Base-by-base conservation (phyloP, 92 coral and sea anemone genomes). In the Pocillopora grandis region DNA sequence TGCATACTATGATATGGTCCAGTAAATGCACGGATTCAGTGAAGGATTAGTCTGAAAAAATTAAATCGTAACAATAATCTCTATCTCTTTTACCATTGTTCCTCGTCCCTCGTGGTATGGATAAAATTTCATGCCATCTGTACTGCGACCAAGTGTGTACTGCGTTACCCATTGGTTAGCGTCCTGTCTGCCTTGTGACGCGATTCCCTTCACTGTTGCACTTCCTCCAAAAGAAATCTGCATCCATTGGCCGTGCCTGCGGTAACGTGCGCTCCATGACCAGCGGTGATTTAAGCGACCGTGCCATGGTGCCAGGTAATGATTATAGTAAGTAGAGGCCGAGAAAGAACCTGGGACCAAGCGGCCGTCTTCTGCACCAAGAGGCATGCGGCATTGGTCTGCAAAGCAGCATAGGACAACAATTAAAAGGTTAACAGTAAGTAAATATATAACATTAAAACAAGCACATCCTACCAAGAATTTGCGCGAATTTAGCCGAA, bases 331-430 rank as follows among this genome's bases (percentile, higher is more conserved):
- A 0, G 90, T 80, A 2, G 87, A 84, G 19, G 92, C 91, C 49
- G 89, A 84, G 68, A 91, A 82, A 74, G 85, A 81, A 27, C 94
- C 91, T 72, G 87, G 87, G 62, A 81, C 78, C 78, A 88, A 71
- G 12, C 94, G 92, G 42, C 88, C 76, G 77, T 91, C 92, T 86
- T 91, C 94, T 13, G 87, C 94, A 77, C 94, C 94, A 35, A 91
- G 92, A 37, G 94, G 94, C 92, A 91, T 86, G 21, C 65, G 37
- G 37, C 94, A 91, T 68, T 90, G 92, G 71, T 88, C 94, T 91
- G 88, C 33, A 13, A 36, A 76, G 58, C 20, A 84, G 59, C 31
- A 35, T 16, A 27, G 31, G 31, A 27, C 31, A 7, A 59, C 62
- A 59, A 20, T 3, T 8, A 20, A 31, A 4, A 12, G 11, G 31